Conservation (phyloP, 1,140 invertebrate species). For the Drosophila auraria region DNA sequence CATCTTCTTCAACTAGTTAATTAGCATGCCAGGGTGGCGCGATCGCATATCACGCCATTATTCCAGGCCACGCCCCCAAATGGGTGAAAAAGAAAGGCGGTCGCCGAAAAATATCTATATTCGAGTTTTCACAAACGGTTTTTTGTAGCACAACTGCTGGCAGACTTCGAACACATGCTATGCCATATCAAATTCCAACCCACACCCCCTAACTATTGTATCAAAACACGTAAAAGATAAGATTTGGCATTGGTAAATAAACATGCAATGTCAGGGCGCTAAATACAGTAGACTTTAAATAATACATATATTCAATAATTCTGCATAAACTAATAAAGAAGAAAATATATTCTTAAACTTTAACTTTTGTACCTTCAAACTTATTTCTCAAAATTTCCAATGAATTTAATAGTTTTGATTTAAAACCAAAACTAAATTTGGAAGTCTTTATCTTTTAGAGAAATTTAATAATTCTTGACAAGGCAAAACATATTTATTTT, state of each 20-base stretch:
- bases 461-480: no score
- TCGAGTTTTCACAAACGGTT: slow-evolving; percentile 41
- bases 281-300: slow-evolving; percentile 4
- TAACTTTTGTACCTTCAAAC: no score
- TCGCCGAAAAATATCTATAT: slow-evolving; percentile 16
- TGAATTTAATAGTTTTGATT: no score
- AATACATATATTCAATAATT: not conserved
- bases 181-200: slow-evolving; percentile 23
- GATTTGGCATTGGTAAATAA: slow-evolving; percentile 52
- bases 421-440: no score
- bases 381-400: no score
- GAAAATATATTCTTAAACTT: no score
- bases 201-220: not conserved
- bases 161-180: slow-evolving; percentile 34
- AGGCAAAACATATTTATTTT: no score
- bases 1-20: slow-evolving; percentile 5
- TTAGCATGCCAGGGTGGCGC: slow-evolving; percentile 34
- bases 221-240: slow-evolving; percentile 40
- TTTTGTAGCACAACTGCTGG: slow-evolving; percentile 15
- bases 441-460: no score
- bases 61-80: slow-evolving; percentile 22
- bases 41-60: slow-evolving; percentile 40
- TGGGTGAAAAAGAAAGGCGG: not conserved
- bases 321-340: no score
- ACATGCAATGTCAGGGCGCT: slow-evolving; percentile 15